phyloP scores from a whole-genome alignment of 2,888 invertebrate species.

The Boloria euphrosyne region DNA sequence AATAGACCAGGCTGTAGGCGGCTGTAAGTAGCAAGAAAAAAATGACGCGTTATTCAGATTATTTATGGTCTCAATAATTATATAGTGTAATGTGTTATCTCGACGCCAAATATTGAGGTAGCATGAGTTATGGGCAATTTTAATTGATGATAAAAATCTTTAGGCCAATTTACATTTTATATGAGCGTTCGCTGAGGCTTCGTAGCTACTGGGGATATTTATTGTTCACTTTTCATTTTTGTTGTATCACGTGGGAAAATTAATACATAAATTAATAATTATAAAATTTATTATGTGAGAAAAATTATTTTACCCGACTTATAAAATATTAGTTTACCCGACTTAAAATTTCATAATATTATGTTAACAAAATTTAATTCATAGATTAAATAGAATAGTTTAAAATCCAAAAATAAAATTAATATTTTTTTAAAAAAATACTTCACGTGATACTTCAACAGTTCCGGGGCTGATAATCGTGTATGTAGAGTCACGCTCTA shows the following conservation, averaged over 20 bases:
- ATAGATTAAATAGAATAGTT: too few relatives aligned
- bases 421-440: too few relatives aligned
- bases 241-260: background rate
- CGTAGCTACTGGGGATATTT: slow-evolving; percentile 35
- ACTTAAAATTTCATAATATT: too few relatives aligned
- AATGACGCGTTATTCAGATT: slow-evolving; percentile 49
- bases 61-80: slow-evolving; percentile 54
- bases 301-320: too few relatives aligned
- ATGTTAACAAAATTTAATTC: too few relatives aligned
- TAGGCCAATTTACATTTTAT: slow-evolving; percentile 44
- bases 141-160: slow-evolving; percentile 44
- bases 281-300: too few relatives aligned
- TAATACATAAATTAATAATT: background rate
- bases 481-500: background rate
- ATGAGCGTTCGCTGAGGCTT: slow-evolving; percentile 33
- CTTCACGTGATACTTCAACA: too few relatives aligned
- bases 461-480: too few relatives aligned
- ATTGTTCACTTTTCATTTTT: slow-evolving; percentile 20
- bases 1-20: slow-evolving; percentile 36
- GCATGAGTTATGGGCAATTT: slow-evolving; percentile 42
- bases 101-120: slow-evolving; percentile 46
- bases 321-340: too few relatives aligned
- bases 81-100: slow-evolving; percentile 45
- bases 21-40: slow-evolving; percentile 44
- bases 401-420: too few relatives aligned